A percentile compares a stretch with the other conserved stretches of the same genome.
These are phyloP conservation scores for Chamaetylas fuelleborni DNA, from an alignment of 2,113 vertebrate species.

Conservation along the genomic window DNA sequence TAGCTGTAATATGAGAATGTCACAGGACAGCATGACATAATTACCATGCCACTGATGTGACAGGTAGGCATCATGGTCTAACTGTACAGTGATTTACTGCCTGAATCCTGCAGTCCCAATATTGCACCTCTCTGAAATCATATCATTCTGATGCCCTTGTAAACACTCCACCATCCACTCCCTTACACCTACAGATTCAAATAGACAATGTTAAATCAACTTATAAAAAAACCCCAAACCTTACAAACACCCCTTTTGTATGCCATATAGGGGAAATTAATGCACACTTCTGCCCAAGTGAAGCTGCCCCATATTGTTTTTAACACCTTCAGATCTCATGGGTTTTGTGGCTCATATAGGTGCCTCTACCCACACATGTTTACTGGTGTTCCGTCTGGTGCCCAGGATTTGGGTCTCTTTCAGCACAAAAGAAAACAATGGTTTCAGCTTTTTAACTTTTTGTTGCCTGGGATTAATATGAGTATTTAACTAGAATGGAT, in stretches of 20 bases:
- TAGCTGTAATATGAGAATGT: constrained; percentile 20
- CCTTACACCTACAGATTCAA: background rate
- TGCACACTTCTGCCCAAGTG: background rate
- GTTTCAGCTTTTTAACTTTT: background rate
- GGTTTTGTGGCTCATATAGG: background rate
- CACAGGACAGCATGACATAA: background rate
- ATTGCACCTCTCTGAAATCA: background rate
- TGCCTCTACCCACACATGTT: constrained; percentile 3
- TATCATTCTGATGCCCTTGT: background rate
- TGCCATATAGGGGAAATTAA: background rate
- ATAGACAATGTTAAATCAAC: background rate
- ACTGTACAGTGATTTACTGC: background rate
- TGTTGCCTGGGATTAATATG: background rate
- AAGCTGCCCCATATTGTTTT: background rate
- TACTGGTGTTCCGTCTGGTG: constrained; percentile 1
- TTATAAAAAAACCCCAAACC: background rate
- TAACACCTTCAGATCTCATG: background rate
- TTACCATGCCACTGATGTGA: background rate
- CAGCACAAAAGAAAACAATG: background rate
- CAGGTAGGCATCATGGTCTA: background rate
- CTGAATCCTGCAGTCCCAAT: background rate
- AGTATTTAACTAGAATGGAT: background rate
- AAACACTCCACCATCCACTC: background rate
- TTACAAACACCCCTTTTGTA: background rate
- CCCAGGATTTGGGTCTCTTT: background rate